phyloP scores from a whole-genome alignment of 2,888 invertebrate species.

The Chloroclystis v-ata region DNA sequence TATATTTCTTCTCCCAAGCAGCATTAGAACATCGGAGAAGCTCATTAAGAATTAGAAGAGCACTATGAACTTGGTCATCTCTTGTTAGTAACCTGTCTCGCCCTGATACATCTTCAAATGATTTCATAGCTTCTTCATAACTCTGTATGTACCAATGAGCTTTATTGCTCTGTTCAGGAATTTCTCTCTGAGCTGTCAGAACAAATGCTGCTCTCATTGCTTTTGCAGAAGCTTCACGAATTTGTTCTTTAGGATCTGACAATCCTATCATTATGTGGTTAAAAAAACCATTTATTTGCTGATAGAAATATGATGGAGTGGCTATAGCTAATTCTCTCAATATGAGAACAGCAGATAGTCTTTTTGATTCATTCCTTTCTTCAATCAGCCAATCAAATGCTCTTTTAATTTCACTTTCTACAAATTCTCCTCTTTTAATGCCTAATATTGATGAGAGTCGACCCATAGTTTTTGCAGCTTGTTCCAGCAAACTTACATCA shows the following conservation, averaged over 20 bases:
- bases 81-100: slow-evolving; percentile 83
- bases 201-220: slow-evolving; percentile 95
- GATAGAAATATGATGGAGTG: slow-evolving; percentile 98
- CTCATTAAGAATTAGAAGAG: slow-evolving; percentile 94
- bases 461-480: slow-evolving; percentile 96
- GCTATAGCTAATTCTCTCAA: slow-evolving; percentile 94
- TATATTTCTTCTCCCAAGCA: slow-evolving; percentile 90
- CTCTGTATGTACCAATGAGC: slow-evolving; percentile 95
- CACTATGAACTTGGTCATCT: slow-evolving; percentile 96
- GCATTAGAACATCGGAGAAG: slow-evolving; percentile 93
- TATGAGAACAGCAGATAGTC: slow-evolving; percentile 94
- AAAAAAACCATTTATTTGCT: slow-evolving; percentile 93
- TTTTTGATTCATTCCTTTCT: slow-evolving; percentile 92
- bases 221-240: slow-evolving; percentile 94
- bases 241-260: slow-evolving; percentile 92
- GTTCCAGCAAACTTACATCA: slow-evolving; percentile 93
- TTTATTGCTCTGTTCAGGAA: slow-evolving; percentile 91
- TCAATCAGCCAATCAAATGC: slow-evolving; percentile 96
- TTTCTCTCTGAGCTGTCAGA: slow-evolving; percentile 96
- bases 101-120: slow-evolving; percentile 81
- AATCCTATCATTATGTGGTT: slow-evolving; percentile 94
- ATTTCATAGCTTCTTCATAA: slow-evolving; percentile 90
- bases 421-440: slow-evolving; percentile 95
- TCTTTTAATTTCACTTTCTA: slow-evolving; percentile 96
- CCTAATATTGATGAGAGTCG: slow-evolving; percentile 92